Base-by-base conservation (phyloP, 2,113 vertebrate species). In the Anguilla rostrata region DNA sequence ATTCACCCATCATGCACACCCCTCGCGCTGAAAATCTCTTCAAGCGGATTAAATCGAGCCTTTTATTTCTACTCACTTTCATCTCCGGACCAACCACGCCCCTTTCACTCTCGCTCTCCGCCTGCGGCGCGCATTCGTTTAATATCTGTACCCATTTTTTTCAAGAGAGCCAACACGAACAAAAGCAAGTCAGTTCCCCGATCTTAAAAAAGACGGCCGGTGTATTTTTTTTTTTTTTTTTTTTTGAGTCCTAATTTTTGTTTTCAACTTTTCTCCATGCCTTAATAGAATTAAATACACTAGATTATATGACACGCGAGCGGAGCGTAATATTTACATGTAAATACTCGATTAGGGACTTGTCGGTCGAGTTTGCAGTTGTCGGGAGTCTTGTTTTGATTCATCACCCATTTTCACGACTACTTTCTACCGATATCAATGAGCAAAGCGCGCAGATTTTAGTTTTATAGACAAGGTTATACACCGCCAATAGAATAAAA, bases 51-150 rank as follows among this genome's bases (percentile, higher is more conserved):
- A 98, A 98, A 99, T 97, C 94, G 96, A 96, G 94, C 96, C 96
- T 96, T 98, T 99, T 98, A 97, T 99, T 97, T 96, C 95, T 94
- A 93, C 94, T 95, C 93, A 96, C 98, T 99, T 99, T 99, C 97
- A 99, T 99, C 96, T 97, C 89, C 91, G 92, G 94, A 95, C 94
- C 94, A 93, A 96, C 94, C 93, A 95, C 95, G 96, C 94, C 96
- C 93, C 95, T 94, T 93, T 94, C 93, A 95, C 97, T 90, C 88
- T 88, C 83, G 63, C 29, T 89, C 78, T 53, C 81, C 83, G 75
- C 84, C 84, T 43, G 85, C 75, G 92, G 93, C 92, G 91, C 92
- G 86, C 91, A 92, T 94, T 93, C 92, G 92, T 91, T 89, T 91
- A 85, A 88, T 80, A 87, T 87, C 86, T 83, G 84, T 88, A 86